Base-by-base conservation (phyloP, 1,140 invertebrate species). In the Drosophila orena region DNA sequence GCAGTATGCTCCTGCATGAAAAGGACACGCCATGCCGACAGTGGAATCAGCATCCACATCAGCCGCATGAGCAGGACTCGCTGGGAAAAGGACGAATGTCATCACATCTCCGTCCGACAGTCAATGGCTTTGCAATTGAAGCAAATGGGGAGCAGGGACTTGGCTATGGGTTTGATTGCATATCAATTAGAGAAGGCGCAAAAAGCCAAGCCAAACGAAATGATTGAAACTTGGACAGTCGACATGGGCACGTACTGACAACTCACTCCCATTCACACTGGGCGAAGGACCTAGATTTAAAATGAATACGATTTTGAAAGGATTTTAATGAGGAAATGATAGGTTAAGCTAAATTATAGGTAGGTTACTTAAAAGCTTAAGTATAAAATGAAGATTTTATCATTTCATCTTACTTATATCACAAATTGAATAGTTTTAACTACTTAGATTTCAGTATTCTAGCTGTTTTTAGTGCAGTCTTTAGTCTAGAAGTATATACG, bases 151-250 rank as follows among this genome's bases (percentile, higher is more conserved):
- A 60, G 47, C 55, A 43, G 35, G 42, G 52, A 38, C 22, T 70
- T 70, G 64, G 60, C 40, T 72, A 81, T 76, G 79, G 74, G 75
- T 81, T 83, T 88, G 83, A 88, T 88, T 88, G 83, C 83, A 88
- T 88, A 88, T 88, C 83, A 88, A 88, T 88, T 88, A 88, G 84
- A 88, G 83, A 71, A 83, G 84, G 83, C 83, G 83, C 83, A 88
- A 89, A 88, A 89, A 88, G 74, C 77, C 83, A 76, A 83, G 61
- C 79, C 83, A 89, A 89, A 89, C 83, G 83, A 89, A 88, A 88
- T 88, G 84, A 88, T 88, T 88, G 83, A 88, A 86, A 88, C 84
- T 79, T 76, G 79, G 76, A 86, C 75, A 77, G 81, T 47, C 80
- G 43, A 75, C 70, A 79, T 70, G 65, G 61, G 79, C 75, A 76